A percentile compares a stretch with the other conserved stretches of the same genome.
These are phyloP conservation scores for Bambusicola thoracicus DNA, from an alignment of 2,113 vertebrate species.

Conservation along the genomic window DNA sequence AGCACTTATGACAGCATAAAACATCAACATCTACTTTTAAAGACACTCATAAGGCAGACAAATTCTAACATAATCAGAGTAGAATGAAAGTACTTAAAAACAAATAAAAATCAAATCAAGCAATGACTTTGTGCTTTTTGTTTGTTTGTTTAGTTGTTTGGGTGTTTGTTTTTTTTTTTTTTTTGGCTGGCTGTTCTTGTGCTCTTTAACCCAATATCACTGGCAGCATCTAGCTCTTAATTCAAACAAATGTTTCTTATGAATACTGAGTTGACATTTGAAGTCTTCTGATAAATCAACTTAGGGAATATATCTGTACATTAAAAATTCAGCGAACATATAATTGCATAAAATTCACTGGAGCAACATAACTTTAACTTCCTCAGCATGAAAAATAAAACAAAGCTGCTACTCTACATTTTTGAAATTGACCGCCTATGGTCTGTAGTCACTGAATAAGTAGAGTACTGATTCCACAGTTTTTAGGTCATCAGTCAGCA, in stretches of 20 bases:
- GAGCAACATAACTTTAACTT: background rate
- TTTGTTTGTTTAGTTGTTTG: background rate
- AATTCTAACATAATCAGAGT: conserved; percentile 40
- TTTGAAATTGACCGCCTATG: background rate
- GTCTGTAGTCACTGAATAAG: background rate
- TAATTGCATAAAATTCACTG: background rate
- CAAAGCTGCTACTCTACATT: background rate
- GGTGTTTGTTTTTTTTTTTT: background rate
- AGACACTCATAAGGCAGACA: conserved; percentile 27
- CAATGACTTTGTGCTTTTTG: background rate
- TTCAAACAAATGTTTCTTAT: conserved; percentile 17
- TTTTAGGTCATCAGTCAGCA: background rate
- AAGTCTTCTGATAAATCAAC: conserved; percentile 33
- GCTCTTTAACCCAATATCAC: conserved; percentile 11
- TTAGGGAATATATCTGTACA: conserved; percentile 5
- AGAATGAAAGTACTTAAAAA: conserved; percentile 52
- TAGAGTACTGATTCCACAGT: background rate
- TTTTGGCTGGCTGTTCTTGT: background rate
- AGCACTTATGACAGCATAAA: conserved; percentile 45
- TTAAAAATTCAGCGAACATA: conserved; percentile 26
- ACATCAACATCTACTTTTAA: conserved; percentile 32
- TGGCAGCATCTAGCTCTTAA: background rate
- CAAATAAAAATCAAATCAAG: conserved; percentile 55
- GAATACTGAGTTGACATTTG: conserved; percentile 56
- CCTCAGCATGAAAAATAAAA: background rate